Evolutionary conservation across 2,888 invertebrate species (phyloP), one percentile per base, ranked within the genome.

Genomic region (Agonum fuliginosum): DNA sequence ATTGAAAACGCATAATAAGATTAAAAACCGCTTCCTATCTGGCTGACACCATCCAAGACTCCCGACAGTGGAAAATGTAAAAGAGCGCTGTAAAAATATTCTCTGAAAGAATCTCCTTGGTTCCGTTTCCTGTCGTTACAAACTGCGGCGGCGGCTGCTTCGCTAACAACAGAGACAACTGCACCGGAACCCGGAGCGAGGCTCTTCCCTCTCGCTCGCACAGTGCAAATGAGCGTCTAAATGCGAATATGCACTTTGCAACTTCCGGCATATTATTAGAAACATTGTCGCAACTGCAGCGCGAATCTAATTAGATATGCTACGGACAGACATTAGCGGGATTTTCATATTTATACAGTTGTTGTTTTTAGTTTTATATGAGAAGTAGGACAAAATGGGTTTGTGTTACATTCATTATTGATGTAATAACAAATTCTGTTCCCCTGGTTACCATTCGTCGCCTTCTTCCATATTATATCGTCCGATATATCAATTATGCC

Each of bases 71-170:
- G 80, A 81, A 82, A 83, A 83, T 83, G 83, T 83, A 84, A 84
- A 83, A 81, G 82, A 83, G 83, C 80, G 82, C 83, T 83, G 83
- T 83, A 85, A 85, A 85, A 86, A 85, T 85, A 84, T 85, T 85
- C 85, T 82, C 83, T 80, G 81, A 84, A 84, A 85, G 85, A 84
- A 84, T 82, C 83, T 83, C 83, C 82, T 81, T 81, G 81, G 83
- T 85, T 86, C 86, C 86, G 84, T 83, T 86, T 86, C 85, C 85
- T 84, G 86, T 82, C 84, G 83, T 86, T 85, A 75, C 34, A 43
- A 58, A 43, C 37, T 41, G 70, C 54, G 12, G 48, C 17, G 48
- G 20, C 48, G 12, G 54, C 54, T 20, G 20, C 14, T 14, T 27
- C 58, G 41, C 20, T 20, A 67, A 67, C n/a, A 41, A 67, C 67